phyloP scores from a whole-genome alignment of 2,888 invertebrate genomes.

The Agrilus biguttatus region DNA sequence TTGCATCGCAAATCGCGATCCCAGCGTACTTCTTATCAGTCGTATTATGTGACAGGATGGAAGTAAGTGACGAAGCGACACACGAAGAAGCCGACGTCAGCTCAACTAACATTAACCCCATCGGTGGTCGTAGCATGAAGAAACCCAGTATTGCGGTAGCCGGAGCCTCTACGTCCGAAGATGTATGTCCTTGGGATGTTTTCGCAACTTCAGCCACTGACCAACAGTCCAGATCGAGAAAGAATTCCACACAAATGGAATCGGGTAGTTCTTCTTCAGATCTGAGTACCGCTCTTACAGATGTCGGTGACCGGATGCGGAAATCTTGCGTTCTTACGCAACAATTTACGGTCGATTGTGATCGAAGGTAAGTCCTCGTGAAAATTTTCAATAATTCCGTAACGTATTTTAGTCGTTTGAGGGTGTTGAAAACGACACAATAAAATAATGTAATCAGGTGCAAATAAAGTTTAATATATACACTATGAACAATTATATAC shows the following conservation, averaged over 20 bases:
- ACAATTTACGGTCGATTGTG: conserved; percentile 53
- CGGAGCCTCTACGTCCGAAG: conserved; percentile 35
- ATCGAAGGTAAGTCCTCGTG: conserved; percentile 14
- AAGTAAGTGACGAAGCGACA: conserved; percentile 10
- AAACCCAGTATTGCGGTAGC: conserved; percentile 25
- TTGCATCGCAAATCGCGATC: too few relatives aligned
- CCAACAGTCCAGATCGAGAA: conserved; percentile 33
- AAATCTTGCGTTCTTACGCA: conserved; percentile 48
- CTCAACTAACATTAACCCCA: conserved; percentile 2
- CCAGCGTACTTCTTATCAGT: too few relatives aligned
- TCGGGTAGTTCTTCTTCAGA: conserved; percentile 66
- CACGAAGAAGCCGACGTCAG: conserved; percentile 10
- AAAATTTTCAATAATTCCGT: not conserved
- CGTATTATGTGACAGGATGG: conserved; percentile 9
- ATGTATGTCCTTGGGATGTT: conserved; percentile 44
- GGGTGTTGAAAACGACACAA: too few relatives aligned
- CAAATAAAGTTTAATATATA: too few relatives aligned
- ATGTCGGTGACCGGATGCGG: conserved; percentile 43
- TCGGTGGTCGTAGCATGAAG: conserved; percentile 25
- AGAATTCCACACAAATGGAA: conserved; percentile 53
- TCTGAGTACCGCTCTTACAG: conserved; percentile 42
- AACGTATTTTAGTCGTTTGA: too few relatives aligned
- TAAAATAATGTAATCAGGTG: too few relatives aligned
- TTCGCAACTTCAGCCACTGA: conserved; percentile 13
- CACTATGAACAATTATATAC: too few relatives aligned